Base-by-base conservation (phyloP, 1,140 invertebrate species). In the Eriosoma lanigerum region DNA sequence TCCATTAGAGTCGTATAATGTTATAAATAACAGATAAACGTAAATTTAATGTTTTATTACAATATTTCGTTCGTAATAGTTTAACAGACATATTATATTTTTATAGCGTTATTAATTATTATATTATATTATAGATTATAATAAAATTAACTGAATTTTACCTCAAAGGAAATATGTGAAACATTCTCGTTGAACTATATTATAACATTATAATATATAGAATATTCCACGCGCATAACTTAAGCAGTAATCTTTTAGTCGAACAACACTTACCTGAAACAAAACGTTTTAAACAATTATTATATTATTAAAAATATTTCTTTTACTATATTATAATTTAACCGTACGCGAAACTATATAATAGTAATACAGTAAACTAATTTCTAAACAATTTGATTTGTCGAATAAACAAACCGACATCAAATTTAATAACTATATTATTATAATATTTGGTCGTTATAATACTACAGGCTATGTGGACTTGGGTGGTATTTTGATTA, bases 251-350 rank as follows among this genome's bases (percentile, higher is more conserved):
- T 32, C 50, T 52, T 12, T 26, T 26, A 72, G 29, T 72, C 68
- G 9, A 50, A 70, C 24, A 5, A 50, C 24, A 72, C 68, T 72
- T 72, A 72, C 68, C 68, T 72, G 68, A 72, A 72, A 72, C 46
- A 50, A 70, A 70, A 50, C 29, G 5, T 52, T 54, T 50, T 9
- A 52, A n/a, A 52, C 19, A 29, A 21, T 29, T 29, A 50, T 52
- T 26, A 58, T 10, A 12, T 12, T 24, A n/a, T n/a, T n/a, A n/a
- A n/a, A n/a, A n/a, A n/a, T n/a, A n/a, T n/a, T n/a, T n/a, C n/a
- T n/a, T n/a, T n/a, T n/a, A n/a, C n/a, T n/a, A n/a, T 44, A 29
- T 62, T 64, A 64, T 64, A 3, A 38, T 64, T 64, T n/a, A 64
- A 66, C 9, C 32, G 32, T 3, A 38, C 32, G 32, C 8, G 32